Evolutionary conservation across 1,140 invertebrate genomes (phyloP).

Genomic region (Rhizoglyphus robini): DNA sequence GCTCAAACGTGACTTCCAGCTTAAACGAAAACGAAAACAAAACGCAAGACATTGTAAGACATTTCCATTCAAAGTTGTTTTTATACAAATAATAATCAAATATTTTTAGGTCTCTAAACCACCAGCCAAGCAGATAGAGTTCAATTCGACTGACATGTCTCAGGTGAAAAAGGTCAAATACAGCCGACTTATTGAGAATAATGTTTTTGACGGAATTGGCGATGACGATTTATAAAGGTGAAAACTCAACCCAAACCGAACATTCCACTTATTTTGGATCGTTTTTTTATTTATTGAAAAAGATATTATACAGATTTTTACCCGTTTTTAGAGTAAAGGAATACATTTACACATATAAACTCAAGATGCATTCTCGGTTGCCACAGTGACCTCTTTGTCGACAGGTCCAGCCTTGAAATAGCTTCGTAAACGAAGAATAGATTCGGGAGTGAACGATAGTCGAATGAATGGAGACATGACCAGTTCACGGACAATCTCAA

Average conservation of each 20-base stretch:
- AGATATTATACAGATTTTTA: neutral
- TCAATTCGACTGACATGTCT: neutral
- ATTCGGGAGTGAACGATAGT: conserved; percentile 47
- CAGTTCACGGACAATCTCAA: conserved; percentile 49
- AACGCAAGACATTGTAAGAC: neutral
- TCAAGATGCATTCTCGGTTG: conserved; percentile 6
- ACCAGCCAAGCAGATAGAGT: neutral
- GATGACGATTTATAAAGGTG: conserved; percentile 13
- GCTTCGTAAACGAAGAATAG: conserved; percentile 43
- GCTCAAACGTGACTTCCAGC: neutral
- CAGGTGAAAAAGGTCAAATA: neutral
- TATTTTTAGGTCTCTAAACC: neutral
- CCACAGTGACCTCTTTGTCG: conserved; percentile 15
- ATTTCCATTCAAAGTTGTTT: neutral
- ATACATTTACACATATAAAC: neutral
- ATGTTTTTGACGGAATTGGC: conserved; percentile 9
- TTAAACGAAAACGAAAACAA: neutral
- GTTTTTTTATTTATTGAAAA: too few relatives aligned
- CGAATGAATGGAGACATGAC: conserved; percentile 40
- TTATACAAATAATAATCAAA: neutral
- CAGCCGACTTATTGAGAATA: neutral
- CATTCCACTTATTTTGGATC: too few relatives aligned
- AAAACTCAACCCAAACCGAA: too few relatives aligned
- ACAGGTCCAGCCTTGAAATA: conserved; percentile 57
- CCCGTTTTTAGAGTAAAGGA: neutral